phyloP scores from a whole-genome alignment of 2,888 invertebrate species.

The Meta bourneti region DNA sequence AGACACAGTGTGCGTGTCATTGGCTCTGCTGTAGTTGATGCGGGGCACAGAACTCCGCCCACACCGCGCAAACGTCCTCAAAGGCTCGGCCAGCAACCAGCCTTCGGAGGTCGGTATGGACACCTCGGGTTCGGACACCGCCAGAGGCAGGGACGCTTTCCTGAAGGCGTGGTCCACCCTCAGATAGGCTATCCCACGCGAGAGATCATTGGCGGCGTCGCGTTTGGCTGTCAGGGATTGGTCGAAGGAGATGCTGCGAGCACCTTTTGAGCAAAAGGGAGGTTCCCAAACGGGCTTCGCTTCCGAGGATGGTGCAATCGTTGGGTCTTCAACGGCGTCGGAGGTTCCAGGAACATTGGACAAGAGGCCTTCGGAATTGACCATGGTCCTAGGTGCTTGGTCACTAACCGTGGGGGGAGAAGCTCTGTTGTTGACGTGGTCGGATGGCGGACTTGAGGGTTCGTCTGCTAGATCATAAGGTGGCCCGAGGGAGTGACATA shows the following conservation, averaged over 20 bases:
- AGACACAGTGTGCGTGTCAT: slow-evolving; percentile 70
- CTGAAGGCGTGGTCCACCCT: slow-evolving; percentile 49
- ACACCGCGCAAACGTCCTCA: slow-evolving; percentile 70
- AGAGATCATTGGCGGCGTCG: background rate
- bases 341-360: background rate
- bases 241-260: slow-evolving; percentile 68
- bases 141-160: slow-evolving; percentile 62
- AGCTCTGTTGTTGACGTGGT: background rate
- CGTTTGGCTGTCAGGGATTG: slow-evolving; percentile 37
- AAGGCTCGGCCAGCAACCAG: slow-evolving; percentile 21
- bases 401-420: background rate
- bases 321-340: background rate
- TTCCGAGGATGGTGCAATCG: background rate
- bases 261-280: slow-evolving; percentile 65
- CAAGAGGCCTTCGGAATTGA: background rate
- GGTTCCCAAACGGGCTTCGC: slow-evolving; percentile 50
- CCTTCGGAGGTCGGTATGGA: slow-evolving; percentile 8
- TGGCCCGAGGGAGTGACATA: background rate
- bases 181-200: slow-evolving; percentile 10
- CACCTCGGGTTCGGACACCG: slow-evolving; percentile 52
- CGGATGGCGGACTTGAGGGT: background rate
- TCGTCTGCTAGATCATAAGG: background rate
- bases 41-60: slow-evolving; percentile 69
- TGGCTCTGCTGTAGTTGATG: slow-evolving; percentile 71
- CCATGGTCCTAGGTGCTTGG: background rate